A percentile compares a stretch with the other conserved stretches of the same genome.
Evolutionary conservation across 2,113 vertebrate genomes (phyloP).

Genomic region (Catagonus wagneri): DNA sequence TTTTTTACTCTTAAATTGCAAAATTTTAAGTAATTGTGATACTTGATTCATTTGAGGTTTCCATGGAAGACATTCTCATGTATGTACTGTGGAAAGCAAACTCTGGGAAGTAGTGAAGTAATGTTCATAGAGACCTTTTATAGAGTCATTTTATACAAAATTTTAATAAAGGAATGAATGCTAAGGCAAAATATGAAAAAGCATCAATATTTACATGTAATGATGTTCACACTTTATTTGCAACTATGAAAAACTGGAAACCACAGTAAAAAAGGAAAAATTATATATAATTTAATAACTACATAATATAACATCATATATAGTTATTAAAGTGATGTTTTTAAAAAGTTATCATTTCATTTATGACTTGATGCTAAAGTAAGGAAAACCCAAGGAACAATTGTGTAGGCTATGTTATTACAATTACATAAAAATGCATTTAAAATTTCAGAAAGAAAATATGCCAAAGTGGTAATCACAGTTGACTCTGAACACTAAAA

Average conservation of each 20-base stretch:
- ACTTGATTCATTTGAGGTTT: neutral
- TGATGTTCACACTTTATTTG: neutral
- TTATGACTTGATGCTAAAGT: conserved; percentile 24
- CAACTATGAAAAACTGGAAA: neutral
- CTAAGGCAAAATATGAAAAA: neutral
- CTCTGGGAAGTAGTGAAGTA: neutral
- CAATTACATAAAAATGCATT: neutral
- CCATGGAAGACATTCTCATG: neutral
- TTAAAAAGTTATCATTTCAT: neutral
- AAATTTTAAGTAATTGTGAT: conserved; percentile 16
- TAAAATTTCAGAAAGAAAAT: neutral
- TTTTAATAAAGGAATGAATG: neutral
- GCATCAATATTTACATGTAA: neutral
- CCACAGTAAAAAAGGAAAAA: neutral
- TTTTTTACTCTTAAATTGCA: neutral
- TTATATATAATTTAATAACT: neutral
- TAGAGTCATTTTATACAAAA: neutral
- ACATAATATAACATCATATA: neutral
- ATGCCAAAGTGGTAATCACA: neutral
- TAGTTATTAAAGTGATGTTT: conserved; percentile 11
- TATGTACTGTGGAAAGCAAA: neutral
- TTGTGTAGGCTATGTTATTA: neutral
- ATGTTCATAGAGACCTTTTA: neutral
- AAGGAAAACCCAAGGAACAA: neutral
- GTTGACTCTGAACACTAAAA: neutral